Evolutionary conservation across 1,140 invertebrate species (phyloP).

Genomic region (Pseudomyrmex gracilis): DNA sequence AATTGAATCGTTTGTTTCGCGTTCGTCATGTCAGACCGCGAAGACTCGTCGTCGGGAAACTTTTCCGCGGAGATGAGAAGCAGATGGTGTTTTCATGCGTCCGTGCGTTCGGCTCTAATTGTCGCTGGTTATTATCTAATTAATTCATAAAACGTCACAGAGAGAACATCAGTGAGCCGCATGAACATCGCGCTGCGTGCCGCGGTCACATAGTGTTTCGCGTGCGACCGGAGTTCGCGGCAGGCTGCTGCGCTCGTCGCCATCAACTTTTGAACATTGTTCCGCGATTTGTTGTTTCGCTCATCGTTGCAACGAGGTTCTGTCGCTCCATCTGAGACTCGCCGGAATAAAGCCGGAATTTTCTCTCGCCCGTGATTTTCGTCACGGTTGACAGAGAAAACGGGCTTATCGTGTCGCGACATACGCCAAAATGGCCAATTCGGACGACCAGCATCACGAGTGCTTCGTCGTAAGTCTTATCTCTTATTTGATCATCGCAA

Average conservation of each 20-base stretch:
- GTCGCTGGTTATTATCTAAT: constrained; percentile 80
- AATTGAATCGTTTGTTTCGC: not conserved
- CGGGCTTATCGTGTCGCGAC: constrained; percentile 3
- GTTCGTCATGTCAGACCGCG: not conserved
- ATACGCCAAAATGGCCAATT: constrained; percentile 28
- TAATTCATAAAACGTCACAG: constrained; percentile 76
- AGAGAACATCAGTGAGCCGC: constrained; percentile 30
- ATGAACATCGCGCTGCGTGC: constrained; percentile 48
- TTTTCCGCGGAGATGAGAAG: constrained; percentile 76
- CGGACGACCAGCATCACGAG: constrained; percentile 30
- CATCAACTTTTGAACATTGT: constrained; percentile 39
- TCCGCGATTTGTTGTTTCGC: not conserved
- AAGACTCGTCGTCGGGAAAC: constrained; percentile 35
- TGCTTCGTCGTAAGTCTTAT: constrained; percentile 44
- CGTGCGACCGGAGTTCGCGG: constrained; percentile 53
- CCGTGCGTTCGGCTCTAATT: constrained; percentile 73
- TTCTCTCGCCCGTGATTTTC: constrained; percentile 16
- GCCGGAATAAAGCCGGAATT: not conserved
- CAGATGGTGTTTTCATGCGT: constrained; percentile 78
- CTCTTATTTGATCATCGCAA: constrained; percentile 26
- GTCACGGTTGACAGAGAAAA: not conserved
- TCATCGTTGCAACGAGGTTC: not conserved
- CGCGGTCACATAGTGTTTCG: constrained; percentile 42
- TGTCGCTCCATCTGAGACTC: not conserved
- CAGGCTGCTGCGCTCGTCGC: not conserved